phyloP scores from a whole-genome alignment of 2,113 vertebrate species.

The Microtus ochrogaster region DNA sequence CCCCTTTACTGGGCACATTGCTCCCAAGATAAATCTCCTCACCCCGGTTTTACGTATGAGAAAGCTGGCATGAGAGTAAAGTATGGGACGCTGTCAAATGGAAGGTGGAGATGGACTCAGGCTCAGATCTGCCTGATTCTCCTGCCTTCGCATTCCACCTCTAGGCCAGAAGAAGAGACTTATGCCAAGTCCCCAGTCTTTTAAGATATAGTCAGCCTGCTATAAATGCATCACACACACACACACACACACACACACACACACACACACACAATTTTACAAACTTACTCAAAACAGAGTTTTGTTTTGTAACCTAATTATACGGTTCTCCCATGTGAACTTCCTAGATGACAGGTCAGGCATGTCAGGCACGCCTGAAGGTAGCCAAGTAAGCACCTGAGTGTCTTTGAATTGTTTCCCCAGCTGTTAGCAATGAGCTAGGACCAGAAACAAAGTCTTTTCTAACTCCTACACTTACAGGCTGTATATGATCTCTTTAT shows the following conservation, averaged over 20 bases:
- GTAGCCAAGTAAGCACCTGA: not conserved
- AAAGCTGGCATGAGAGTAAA: constrained; percentile 13
- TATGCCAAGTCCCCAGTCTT: not conserved
- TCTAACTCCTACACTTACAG: not conserved
- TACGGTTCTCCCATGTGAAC: not conserved
- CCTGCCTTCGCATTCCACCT: not conserved
- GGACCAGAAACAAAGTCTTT: not conserved
- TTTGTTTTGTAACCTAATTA: not conserved
- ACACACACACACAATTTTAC: not conserved
- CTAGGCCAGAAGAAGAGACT: not conserved
- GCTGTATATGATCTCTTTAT: not conserved
- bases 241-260: not conserved
- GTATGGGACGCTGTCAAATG: constrained; percentile 14
- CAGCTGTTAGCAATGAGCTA: not conserved
- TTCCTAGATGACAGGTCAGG: not conserved
- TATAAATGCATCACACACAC: not conserved
- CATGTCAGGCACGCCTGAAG: too few relatives aligned
- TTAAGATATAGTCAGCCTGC: not conserved
- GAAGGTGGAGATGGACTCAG: not conserved
- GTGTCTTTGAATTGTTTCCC: not conserved
- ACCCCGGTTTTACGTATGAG: not conserved
- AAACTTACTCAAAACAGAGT: not conserved
- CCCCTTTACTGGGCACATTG: not conserved
- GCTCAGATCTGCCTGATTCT: not conserved
- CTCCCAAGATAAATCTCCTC: not conserved